Conservation (phyloP, 2,888 invertebrate species). For the Deilephila porcellus region DNA sequence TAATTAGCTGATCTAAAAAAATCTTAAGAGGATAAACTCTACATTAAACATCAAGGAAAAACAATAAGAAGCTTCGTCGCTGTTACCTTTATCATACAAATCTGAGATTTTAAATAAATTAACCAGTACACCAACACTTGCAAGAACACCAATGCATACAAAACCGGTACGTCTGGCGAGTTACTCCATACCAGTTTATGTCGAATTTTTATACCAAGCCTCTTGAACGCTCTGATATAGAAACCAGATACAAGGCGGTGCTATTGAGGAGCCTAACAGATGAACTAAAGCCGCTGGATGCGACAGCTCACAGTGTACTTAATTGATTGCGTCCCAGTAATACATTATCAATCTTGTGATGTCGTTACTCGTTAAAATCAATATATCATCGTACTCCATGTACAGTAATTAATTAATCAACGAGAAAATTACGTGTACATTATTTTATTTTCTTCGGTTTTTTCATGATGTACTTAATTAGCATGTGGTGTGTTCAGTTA, state of each 20-base stretch:
- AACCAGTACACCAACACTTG: neutral
- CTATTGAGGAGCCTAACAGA: slow-evolving; percentile 51
- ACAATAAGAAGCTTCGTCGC: neutral
- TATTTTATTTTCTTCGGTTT: neutral
- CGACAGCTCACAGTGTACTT: slow-evolving; percentile 28
- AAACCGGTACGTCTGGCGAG: slow-evolving; percentile 31
- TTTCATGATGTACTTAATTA: neutral
- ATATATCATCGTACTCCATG: slow-evolving; percentile 21
- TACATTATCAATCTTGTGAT: slow-evolving; percentile 10
- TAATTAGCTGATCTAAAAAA: too few species aligned
- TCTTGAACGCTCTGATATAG: slow-evolving; percentile 65
- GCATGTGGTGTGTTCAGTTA: neutral
- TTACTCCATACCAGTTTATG: slow-evolving; percentile 43
- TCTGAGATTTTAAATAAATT: neutral
- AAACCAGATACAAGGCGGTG: slow-evolving; percentile 65
- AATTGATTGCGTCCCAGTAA: slow-evolving; percentile 24
- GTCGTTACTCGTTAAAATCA: slow-evolving; percentile 21
- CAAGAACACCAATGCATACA: slow-evolving; percentile 45
- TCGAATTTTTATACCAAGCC: slow-evolving; percentile 64
- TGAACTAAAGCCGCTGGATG: slow-evolving; percentile 53
- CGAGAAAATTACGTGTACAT: slow-evolving; percentile 8
- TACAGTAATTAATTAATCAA: slow-evolving; percentile 22
- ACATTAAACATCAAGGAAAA: too few species aligned
- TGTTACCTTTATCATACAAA: neutral
- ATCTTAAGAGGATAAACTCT: too few species aligned